Conservation (phyloP, 2,113 vertebrate genomes). For the Anthoscopus minutus region DNA sequence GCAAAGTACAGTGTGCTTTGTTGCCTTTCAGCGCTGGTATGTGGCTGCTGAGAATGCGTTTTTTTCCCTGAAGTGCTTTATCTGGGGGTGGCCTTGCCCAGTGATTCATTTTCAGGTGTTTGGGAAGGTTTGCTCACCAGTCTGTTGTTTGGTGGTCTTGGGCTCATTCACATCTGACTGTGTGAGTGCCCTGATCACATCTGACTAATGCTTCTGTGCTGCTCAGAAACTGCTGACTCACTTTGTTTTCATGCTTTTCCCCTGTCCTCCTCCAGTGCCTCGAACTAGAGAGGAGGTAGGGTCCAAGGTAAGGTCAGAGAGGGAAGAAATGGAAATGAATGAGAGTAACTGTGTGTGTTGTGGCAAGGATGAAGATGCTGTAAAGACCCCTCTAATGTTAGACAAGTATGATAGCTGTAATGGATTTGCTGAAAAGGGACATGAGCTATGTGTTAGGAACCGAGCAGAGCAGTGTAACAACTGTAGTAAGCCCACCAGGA, state of each 20-base stretch:
- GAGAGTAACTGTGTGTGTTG: not conserved
- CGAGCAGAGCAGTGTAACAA: not conserved
- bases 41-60: not conserved
- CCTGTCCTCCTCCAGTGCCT: not conserved
- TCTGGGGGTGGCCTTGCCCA: not conserved
- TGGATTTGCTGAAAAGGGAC: not conserved
- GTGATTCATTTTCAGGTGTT: not conserved
- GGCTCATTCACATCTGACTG: not conserved
- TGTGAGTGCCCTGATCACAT: not conserved
- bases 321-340: not conserved
- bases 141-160: not conserved
- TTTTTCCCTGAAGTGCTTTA: not conserved
- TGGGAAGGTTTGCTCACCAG: not conserved
- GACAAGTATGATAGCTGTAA: not conserved
- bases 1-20: too few species aligned
- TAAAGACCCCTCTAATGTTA: not conserved
- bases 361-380: not conserved
- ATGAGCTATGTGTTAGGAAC: not conserved
- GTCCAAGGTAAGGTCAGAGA: not conserved
- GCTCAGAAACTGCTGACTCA: constrained; percentile 41
- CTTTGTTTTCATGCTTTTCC: not conserved
- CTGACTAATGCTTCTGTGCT: not conserved
- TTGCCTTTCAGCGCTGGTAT: not conserved
- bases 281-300: not conserved
- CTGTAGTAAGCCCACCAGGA: not conserved